Evolutionary conservation across 2,797 vertebrate genomes (phyloP).

Genomic region (Anableps anableps): DNA sequence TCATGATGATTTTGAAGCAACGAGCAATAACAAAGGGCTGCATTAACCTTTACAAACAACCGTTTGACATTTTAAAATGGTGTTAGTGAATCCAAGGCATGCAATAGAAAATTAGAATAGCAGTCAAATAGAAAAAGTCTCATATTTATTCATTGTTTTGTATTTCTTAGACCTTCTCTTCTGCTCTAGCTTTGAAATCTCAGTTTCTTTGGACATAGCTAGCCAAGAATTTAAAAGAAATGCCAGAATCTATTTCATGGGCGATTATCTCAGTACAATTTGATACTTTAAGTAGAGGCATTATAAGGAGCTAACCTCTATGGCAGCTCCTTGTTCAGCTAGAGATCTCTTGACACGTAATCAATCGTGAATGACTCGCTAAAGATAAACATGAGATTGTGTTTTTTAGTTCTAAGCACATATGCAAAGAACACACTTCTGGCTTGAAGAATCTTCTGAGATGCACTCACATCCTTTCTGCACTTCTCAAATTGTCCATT

Average conservation of each 20-base stretch:
- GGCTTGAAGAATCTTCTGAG: slow-evolving; percentile 19
- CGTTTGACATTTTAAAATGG: slow-evolving; percentile 73
- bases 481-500: slow-evolving; percentile 28
- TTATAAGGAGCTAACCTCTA: slow-evolving; percentile 57
- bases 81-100: slow-evolving; percentile 66
- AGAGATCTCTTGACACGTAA: slow-evolving; percentile 71
- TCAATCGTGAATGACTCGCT: slow-evolving; percentile 70
- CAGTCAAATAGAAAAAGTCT: slow-evolving; percentile 16
- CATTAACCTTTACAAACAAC: slow-evolving; percentile 41
- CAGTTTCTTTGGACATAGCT: slow-evolving; percentile 59
- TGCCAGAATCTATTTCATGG: slow-evolving; percentile 71
- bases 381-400: slow-evolving; percentile 60
- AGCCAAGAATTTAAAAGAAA: slow-evolving; percentile 65
- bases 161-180: slow-evolving; percentile 55
- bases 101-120: slow-evolving; percentile 58
- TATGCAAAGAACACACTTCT: slow-evolving; percentile 29
- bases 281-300: slow-evolving; percentile 76
- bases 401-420: slow-evolving; percentile 43
- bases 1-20: slow-evolving; percentile 16
- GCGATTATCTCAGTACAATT: slow-evolving; percentile 77
- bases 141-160: slow-evolving; percentile 44
- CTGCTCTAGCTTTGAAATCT: slow-evolving; percentile 52
- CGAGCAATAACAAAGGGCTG: slow-evolving; percentile 28
- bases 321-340: slow-evolving; percentile 48
- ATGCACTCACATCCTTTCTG: slow-evolving; percentile 7